Evolutionary conservation across 1,140 invertebrate genomes (phyloP).

Genomic region (Mactra quadrangularis): DNA sequence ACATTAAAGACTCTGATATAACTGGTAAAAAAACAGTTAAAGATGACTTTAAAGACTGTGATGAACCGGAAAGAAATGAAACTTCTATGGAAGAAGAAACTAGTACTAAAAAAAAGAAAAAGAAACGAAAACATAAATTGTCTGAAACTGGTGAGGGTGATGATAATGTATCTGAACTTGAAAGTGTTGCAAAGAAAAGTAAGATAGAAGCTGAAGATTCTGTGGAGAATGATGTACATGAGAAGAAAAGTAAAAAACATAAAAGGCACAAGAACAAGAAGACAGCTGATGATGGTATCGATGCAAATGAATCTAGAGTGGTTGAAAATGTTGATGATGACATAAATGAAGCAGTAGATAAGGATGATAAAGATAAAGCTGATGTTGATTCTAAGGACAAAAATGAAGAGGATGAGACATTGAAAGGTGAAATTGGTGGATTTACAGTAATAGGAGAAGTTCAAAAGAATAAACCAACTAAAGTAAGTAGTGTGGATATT

Average conservation of each 20-base stretch:
- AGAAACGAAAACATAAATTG: constrained; percentile 47
- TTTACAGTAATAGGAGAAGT: constrained; percentile 81
- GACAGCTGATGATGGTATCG: too few species aligned
- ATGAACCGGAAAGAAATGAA: too few species aligned
- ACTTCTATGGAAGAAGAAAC: constrained; percentile 6
- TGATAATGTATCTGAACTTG: constrained; percentile 4
- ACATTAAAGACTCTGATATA: not conserved
- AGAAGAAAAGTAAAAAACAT: not conserved
- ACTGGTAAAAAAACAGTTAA: too few species aligned
- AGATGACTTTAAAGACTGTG: constrained; percentile 2
- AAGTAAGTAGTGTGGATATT: too few species aligned
- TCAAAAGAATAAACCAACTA: constrained; percentile 71
- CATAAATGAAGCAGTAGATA: constrained; percentile 11
- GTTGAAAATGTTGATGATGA: not conserved
- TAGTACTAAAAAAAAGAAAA: constrained; percentile 35
- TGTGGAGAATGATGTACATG: too few species aligned
- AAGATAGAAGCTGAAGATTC: too few species aligned
- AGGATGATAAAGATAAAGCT: constrained; percentile 19
- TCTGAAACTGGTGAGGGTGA: not conserved
- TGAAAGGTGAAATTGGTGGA: constrained; percentile 69
- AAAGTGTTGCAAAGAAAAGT: not conserved
- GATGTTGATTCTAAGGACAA: constrained; percentile 22
- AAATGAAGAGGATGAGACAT: constrained; percentile 9
- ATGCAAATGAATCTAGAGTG: not conserved
- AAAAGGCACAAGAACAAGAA: too few species aligned